Evolutionary conservation across 2,113 vertebrate genomes (phyloP), one percentile per base, ranked within the genome.

Genomic region (Turdus rufiventris): DNA sequence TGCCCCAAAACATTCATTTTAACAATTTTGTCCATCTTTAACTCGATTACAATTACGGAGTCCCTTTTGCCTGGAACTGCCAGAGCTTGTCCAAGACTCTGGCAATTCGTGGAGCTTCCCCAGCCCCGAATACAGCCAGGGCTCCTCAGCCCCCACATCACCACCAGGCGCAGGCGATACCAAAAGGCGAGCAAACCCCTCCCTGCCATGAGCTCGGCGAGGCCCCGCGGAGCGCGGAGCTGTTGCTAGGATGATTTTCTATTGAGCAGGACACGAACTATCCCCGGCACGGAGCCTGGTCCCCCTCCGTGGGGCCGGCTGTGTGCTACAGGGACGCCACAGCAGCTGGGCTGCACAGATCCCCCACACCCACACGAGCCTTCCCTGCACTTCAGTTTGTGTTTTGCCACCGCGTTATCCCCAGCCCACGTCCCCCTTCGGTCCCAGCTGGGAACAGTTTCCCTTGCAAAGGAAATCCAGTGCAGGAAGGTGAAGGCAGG

Each of bases 31-130:
- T 36, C 34, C 33, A 11, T n/a, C 24, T 74, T 50, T 56, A 73
- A 31, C 20, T 34, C 1, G 0, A 51, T 40, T 48, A 26, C 17
- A 38, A 2, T 60, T 7, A 24, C 5, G 2, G 12, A 1, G 0
- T 10, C 28, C 0, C 1, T 17, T 70, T 74, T n/a, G 8, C 21
- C 65, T n/a, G 40, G 42, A n/a, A 51, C 56, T 0, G 2, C 1
- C 4, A 7, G 18, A 20, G 36, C 18, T 81, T 42, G 18, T 28
- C 48, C 57, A 33, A 17, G 43, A 4, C 9, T 33, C 34, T 10
- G 50, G 28, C 31, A 47, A 16, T 26, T 65, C 43, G 3, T 2
- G 1, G 45, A 68, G 14, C 4, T 66, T 72, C 20, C 58, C 42
- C 81, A 70, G 33, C 48, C 61, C 33, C 33, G 19, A 54, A 50